Evolutionary conservation across 37 sponge, comb jelly and placozoan genomes (phyloP), one percentile per base, ranked within the genome.

Genomic region (Hexactinellida sp.): DNA sequence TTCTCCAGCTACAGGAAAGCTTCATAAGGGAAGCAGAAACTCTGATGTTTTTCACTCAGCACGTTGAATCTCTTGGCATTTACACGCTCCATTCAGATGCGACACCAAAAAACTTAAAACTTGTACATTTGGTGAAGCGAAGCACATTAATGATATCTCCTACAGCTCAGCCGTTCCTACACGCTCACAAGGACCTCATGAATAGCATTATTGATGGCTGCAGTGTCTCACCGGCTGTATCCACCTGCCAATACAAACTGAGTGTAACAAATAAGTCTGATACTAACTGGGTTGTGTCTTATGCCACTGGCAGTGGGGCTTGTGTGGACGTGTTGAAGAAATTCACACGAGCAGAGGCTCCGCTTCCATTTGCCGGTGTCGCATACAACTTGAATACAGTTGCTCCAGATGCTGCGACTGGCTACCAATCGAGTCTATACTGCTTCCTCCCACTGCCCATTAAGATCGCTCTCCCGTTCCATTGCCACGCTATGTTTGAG

Each of bases 401-500:
- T 25, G 21, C 3, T 10, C 76, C 3, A 63, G 76, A 25, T 63
- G 34, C 1, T 3, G 34, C 21, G 13, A 7, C 76, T 63, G 76
- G 30, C 30, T 63, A 23, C 34, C 25, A 63, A 7, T 63, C 76
- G 3, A 63, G 5, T 63, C 76, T 63, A 3, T 63, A 63, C 34
- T 63, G 76, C 30, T 63, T 63, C 76, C 30, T 63, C 34, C 76
- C 76, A 25, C 76, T 63, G 19, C 76, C 76, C 34, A 63, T 63
- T 63, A 5, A 10, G 28, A 63, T n/a, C 3, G 30, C 28, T 63
- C 30, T 63, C 76, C 76, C 76, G 3, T 63, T 63, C 34, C 76
- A 63, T 23, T 63, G 76, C 76, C 76, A 63, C 13, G 76, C 76
- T 32, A 63, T 63, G 76, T 63, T 63, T 63, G 76, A 63, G 76